A percentile compares a stretch with the other conserved stretches of the same genome.
Evolutionary conservation across 2,113 vertebrate species (phyloP).

Genomic region (Pelvicachromis taeniatus): DNA sequence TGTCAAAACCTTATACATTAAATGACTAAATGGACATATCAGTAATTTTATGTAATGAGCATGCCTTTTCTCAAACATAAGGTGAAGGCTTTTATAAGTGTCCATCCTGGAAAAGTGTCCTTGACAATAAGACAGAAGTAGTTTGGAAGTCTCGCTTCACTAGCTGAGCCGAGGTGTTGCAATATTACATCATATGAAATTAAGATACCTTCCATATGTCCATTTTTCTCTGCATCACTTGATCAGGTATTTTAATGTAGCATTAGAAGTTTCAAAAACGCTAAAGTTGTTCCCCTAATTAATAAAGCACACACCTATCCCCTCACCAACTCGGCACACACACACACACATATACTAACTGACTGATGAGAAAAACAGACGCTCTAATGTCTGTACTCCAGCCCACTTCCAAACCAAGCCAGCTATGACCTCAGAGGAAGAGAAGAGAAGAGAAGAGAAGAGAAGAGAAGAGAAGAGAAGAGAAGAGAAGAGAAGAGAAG

Average conservation of each 20-base stretch:
- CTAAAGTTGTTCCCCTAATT: background rate
- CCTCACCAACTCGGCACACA: background rate
- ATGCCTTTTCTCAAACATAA: background rate
- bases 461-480: background rate
- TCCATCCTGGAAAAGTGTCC: background rate
- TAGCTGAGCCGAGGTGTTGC: background rate
- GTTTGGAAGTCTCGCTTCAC: background rate
- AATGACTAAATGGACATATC: background rate
- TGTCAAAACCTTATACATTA: background rate
- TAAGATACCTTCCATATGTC: background rate
- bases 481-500: conserved; percentile 1
- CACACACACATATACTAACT: background rate
- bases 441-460: conserved; percentile 4
- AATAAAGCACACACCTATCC: background rate
- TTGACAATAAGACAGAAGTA: background rate
- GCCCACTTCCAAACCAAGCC: conserved; percentile 49
- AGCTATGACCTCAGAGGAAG: conserved; percentile 62
- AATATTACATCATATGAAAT: background rate
- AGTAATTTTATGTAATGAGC: background rate
- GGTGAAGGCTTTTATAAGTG: background rate
- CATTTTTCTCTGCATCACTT: background rate
- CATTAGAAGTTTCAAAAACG: background rate
- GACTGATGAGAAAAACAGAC: conserved; percentile 65
- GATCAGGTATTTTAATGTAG: background rate
- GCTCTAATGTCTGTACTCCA: conserved; percentile 38